Evolutionary conservation across 2,797 vertebrate genomes (phyloP).

Genomic region (Staurois parvus): DNA sequence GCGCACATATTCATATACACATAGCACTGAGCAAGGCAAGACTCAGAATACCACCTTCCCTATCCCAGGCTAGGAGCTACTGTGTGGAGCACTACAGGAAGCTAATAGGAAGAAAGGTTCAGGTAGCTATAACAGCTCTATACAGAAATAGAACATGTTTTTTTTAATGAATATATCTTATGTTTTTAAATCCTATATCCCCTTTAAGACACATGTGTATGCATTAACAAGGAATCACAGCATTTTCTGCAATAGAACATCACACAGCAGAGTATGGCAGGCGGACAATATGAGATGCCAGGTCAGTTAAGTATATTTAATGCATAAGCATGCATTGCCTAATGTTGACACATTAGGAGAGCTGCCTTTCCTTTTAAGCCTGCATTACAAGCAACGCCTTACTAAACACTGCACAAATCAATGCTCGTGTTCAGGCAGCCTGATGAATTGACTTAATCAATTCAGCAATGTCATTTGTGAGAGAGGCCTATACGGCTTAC

Average conservation of each 20-base stretch:
- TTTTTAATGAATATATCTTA: too few species aligned
- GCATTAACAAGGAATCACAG: background rate
- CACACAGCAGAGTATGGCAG: background rate
- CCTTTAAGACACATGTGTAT: background rate
- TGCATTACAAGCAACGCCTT: background rate
- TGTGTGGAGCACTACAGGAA: too few species aligned
- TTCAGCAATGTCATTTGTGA: conserved; percentile 20
- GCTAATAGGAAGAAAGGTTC: too few species aligned
- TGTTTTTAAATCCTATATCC: too few species aligned
- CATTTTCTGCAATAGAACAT: background rate
- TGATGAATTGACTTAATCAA: conserved; percentile 29
- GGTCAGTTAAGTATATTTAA: background rate
- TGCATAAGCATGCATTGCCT: background rate
- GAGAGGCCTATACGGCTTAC: background rate
- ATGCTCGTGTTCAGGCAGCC: conserved; percentile 1
- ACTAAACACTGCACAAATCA: conserved; percentile 2
- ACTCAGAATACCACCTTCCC: too few species aligned
- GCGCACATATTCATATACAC: too few species aligned
- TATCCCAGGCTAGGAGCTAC: too few species aligned
- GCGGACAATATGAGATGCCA: background rate
- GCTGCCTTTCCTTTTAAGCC: background rate
- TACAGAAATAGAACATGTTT: too few species aligned
- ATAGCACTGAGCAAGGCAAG: too few species aligned
- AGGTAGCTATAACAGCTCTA: too few species aligned
- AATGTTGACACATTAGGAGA: background rate